Percentiles rank a stretch among this genome's conserved stretches.
These are phyloP conservation scores for Bothrops jararaca DNA, from an alignment of 2,113 vertebrate species.

Conservation along the genomic window DNA sequence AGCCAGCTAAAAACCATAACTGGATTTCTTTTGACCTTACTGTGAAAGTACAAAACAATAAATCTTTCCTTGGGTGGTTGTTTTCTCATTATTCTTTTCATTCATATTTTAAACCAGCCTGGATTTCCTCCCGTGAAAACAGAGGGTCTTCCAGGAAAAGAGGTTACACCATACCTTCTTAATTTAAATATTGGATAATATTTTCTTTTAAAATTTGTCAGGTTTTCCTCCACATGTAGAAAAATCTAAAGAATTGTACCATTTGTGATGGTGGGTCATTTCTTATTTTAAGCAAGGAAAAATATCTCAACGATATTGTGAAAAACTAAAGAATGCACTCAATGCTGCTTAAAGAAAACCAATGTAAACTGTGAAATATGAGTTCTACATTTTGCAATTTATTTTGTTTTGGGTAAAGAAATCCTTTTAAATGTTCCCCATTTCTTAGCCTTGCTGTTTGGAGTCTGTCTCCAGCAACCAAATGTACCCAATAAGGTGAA, in stretches of 20 bases:
- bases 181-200: neutral
- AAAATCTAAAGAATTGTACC: neutral
- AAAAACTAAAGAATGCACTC: neutral
- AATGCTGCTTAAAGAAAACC: neutral
- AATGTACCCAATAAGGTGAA: neutral
- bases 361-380: neutral
- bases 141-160: neutral
- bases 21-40: neutral
- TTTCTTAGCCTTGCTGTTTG: neutral
- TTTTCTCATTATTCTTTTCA: neutral
- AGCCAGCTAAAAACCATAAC: neutral
- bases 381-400: neutral
- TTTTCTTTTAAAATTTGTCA: neutral
- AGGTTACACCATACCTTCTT: neutral
- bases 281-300: neutral
- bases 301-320: neutral
- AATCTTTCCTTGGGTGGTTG: neutral
- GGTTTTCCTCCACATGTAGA: neutral
- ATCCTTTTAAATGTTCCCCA: neutral
- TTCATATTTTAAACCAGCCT: neutral
- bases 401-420: neutral
- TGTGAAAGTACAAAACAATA: neutral
- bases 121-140: neutral
- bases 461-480: neutral
- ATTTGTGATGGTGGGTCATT: neutral